A percentile compares a stretch with the other conserved stretches of the same genome.
These are phyloP conservation scores for Perca fluviatilis DNA, from an alignment of 2,113 vertebrate genomes.

Conservation along the genomic window DNA sequence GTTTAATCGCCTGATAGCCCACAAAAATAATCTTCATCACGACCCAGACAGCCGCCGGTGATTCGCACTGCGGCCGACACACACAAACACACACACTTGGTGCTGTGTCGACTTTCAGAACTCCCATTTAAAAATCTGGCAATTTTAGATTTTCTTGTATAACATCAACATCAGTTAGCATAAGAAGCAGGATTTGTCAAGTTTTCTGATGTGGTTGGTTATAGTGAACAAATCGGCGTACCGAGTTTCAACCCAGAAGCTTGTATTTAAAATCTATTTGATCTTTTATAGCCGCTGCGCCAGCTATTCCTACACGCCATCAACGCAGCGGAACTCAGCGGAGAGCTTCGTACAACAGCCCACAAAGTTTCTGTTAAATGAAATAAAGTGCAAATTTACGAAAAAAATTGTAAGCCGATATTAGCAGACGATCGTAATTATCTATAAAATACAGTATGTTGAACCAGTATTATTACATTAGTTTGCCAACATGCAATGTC, in stretches of 20 bases:
- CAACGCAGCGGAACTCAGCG: background rate
- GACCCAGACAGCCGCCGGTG: background rate
- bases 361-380: background rate
- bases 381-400: background rate
- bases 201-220: rapidly evolving
- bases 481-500: rapidly evolving
- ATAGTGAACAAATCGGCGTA: background rate
- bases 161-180: rapidly evolving
- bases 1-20: background rate
- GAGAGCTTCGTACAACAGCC: background rate
- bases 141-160: background rate
- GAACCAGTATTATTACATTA: background rate
- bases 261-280: background rate
- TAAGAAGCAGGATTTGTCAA: rapidly evolving
- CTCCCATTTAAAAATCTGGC: background rate
- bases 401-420: background rate
- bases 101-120: background rate
- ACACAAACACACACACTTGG: background rate
- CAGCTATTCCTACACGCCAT: background rate
- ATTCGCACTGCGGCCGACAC: conserved; percentile 20
- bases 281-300: background rate
- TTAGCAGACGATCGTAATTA: rapidly evolving
- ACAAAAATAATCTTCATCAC: background rate
- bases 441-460: rapidly evolving
- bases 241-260: rapidly evolving